phyloP scores from a whole-genome alignment of 2,797 vertebrate genomes.

The Sebastes diploproa region DNA sequence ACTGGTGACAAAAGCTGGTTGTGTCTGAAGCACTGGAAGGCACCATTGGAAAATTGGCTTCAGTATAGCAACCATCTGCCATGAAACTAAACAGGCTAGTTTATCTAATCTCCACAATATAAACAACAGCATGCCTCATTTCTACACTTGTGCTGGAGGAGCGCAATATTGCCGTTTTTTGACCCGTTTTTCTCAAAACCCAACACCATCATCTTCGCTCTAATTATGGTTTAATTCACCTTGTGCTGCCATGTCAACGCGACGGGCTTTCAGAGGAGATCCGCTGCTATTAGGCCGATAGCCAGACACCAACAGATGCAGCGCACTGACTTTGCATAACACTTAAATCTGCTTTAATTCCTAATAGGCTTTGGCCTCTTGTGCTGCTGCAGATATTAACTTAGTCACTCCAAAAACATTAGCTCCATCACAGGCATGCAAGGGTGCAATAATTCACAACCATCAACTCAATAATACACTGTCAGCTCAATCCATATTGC shows the following conservation, averaged over 20 bases:
- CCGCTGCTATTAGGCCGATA: slow-evolving; percentile 66
- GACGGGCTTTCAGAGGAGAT: slow-evolving; percentile 50
- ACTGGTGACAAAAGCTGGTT: slow-evolving; percentile 79
- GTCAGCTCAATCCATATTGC: slow-evolving; percentile 49
- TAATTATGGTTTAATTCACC: slow-evolving; percentile 50
- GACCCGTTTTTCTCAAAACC: slow-evolving; percentile 46
- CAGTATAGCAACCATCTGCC: slow-evolving; percentile 89
- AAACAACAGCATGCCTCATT: slow-evolving; percentile 90
- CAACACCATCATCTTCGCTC: slow-evolving; percentile 31
- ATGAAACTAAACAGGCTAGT: slow-evolving; percentile 90
- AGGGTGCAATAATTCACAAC: slow-evolving; percentile 56
- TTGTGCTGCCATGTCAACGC: slow-evolving; percentile 50
- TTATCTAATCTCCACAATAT: slow-evolving; percentile 92
- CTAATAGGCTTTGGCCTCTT: slow-evolving; percentile 80
- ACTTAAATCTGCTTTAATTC: slow-evolving; percentile 84
- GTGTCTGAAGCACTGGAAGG: slow-evolving; percentile 88
- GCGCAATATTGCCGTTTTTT: slow-evolving; percentile 61
- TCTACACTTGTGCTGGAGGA: slow-evolving; percentile 84
- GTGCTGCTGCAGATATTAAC: slow-evolving; percentile 76
- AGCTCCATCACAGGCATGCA: slow-evolving; percentile 45
- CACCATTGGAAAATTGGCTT: slow-evolving; percentile 87
- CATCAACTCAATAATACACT: slow-evolving; percentile 62
- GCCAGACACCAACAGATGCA: slow-evolving; percentile 81
- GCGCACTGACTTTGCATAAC: slow-evolving; percentile 80
- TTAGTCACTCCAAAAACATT: slow-evolving; percentile 69